phyloP scores from a whole-genome alignment of 2,888 invertebrate genomes.

The Sinopyrophorus schimmeli region DNA sequence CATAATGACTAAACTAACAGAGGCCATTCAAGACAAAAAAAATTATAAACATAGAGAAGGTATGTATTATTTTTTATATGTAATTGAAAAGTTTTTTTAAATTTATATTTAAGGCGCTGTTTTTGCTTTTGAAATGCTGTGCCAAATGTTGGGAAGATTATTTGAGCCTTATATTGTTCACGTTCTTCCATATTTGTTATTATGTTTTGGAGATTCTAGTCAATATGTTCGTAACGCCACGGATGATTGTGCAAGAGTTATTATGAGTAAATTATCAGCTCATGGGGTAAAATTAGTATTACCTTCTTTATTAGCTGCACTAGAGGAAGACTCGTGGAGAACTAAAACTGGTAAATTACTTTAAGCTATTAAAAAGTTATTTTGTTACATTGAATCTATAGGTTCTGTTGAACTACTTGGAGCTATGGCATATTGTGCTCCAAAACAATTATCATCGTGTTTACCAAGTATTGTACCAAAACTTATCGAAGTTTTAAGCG shows the following conservation, averaged over 20 bases:
- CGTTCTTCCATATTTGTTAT: conserved; percentile 89
- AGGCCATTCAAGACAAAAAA: conserved; percentile 96
- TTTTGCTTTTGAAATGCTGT: conserved; percentile 97
- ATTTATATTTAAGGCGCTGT: conserved; percentile 69
- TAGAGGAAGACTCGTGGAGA: conserved; percentile 98
- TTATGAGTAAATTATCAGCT: conserved; percentile 92
- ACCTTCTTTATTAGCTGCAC: conserved; percentile 87
- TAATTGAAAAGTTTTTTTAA: background rate
- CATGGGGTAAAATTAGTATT: conserved; percentile 98
- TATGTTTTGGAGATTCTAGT: conserved; percentile 95
- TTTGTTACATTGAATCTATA: conserved; percentile 46
- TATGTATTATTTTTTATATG: conserved; percentile 35
- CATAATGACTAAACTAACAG: conserved; percentile 91
- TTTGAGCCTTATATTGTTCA: conserved; percentile 99
- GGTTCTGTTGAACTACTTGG: conserved; percentile 94
- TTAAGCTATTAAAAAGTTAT: background rate
- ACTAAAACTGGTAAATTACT: conserved; percentile 81
- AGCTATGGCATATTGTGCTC: conserved; percentile 99
- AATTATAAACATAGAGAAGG: conserved; percentile 93
- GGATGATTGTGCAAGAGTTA: conserved; percentile 94
- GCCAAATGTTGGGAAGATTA: conserved; percentile 89
- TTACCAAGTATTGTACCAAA: conserved; percentile 98
- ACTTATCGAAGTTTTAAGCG: conserved; percentile 93
- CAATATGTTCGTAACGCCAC: conserved; percentile 95
- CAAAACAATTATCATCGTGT: conserved; percentile 97